These are phyloP conservation scores for Acromyrmex heyeri DNA, from an alignment of 1,140 invertebrate genomes.

Conservation along the genomic window DNA sequence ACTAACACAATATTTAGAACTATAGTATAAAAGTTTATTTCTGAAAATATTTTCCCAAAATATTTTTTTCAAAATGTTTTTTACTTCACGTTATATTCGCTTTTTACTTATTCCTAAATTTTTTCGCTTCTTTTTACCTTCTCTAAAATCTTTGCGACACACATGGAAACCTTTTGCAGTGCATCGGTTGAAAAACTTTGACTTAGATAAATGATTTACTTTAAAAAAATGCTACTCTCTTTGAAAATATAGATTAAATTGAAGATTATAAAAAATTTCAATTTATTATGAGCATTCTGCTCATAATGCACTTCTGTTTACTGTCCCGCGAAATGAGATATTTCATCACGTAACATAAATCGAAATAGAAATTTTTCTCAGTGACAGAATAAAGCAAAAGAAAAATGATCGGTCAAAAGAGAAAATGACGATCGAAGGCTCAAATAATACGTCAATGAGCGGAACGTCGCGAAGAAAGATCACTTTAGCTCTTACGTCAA, in stretches of 20 bases:
- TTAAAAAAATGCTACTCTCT: neutral
- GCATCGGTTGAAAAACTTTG: no score
- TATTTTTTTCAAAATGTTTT: neutral
- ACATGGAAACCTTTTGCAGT: no score
- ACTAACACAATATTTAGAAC: neutral
- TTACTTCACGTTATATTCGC: no score
- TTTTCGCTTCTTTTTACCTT: no score
- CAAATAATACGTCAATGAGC: constrained; percentile 6
- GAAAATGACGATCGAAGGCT: constrained; percentile 22
- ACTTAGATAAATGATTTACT: no score
- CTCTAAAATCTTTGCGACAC: no score
- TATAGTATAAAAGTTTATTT: neutral
- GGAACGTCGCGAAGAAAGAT: constrained; percentile 27
- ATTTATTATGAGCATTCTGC: neutral
- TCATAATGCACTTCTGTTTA: no score
- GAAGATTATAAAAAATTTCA: neutral
- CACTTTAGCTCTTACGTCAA: constrained; percentile 33
- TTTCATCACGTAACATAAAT: neutral
- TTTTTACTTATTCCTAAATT: no score
- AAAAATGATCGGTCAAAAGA: constrained; percentile 15
- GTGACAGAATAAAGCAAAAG: neutral
- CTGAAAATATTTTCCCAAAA: neutral
- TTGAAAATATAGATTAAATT: neutral
- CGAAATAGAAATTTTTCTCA: neutral
- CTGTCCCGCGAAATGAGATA: neutral